phyloP scores from a whole-genome alignment of 92 coral and sea anemone species.

The Hydrozoanthus gracilis region DNA sequence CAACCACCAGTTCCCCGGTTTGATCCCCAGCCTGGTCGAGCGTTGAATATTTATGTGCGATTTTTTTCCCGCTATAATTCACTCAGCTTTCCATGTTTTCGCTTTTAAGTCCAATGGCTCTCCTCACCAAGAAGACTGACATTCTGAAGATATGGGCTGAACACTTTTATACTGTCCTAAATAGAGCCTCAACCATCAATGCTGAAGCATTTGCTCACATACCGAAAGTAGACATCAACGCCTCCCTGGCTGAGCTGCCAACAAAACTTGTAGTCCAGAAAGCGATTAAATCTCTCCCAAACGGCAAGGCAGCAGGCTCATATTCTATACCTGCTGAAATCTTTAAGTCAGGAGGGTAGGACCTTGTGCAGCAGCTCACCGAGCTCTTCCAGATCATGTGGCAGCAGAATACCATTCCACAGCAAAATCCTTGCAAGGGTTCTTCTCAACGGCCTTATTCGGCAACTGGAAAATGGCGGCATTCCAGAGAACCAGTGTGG shows the following conservation, averaged over 20 bases:
- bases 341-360: conserved; percentile 31
- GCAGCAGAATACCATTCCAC: conserved; percentile 23
- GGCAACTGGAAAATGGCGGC: conserved; percentile 33
- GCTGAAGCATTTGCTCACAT: conserved; percentile 1
- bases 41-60: too few relatives aligned
- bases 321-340: conserved; percentile 11
- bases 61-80: too few relatives aligned
- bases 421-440: conserved; percentile 42
- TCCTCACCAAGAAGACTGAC: too few relatives aligned
- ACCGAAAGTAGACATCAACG: background rate
- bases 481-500: conserved; percentile 58
- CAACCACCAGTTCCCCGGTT: too few relatives aligned
- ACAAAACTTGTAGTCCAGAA: background rate
- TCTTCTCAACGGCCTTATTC: conserved; percentile 47
- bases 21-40: too few relatives aligned
- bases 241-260: background rate
- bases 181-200: background rate
- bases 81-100: too few relatives aligned
- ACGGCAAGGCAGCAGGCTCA: conserved; percentile 36
- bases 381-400: conserved; percentile 38
- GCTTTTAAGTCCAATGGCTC: too few relatives aligned
- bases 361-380: conserved; percentile 28
- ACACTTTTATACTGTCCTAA: background rate
- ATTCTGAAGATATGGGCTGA: too few relatives aligned
- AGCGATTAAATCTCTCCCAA: background rate